phyloP scores from a whole-genome alignment of 2,888 invertebrate species.

The Coleophora flavipennella region DNA sequence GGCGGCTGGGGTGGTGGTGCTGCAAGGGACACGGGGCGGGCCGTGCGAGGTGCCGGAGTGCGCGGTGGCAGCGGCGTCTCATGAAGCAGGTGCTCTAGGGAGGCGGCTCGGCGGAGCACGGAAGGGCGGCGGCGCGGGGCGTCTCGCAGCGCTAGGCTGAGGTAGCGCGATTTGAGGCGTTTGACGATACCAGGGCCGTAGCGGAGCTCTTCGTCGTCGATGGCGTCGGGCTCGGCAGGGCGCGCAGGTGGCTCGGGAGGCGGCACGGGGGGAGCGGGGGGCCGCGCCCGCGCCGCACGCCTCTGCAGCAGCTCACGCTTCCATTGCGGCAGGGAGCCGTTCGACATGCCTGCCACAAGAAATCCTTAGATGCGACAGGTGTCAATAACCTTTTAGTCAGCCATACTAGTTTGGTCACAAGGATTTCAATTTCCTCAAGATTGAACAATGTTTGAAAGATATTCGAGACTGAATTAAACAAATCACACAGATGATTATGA shows the following conservation, averaged over 20 bases:
- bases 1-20: slow-evolving; percentile 19
- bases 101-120: slow-evolving; percentile 85
- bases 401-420: no score
- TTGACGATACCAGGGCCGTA: slow-evolving; percentile 95
- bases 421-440: no score
- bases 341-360: slow-evolving; percentile 46
- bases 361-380: background rate
- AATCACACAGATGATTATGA: no score
- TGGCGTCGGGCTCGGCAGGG: slow-evolving; percentile 38
- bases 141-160: slow-evolving; percentile 87
- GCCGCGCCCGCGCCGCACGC: slow-evolving; percentile 65
- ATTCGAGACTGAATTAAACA: no score
- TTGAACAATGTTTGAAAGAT: no score
- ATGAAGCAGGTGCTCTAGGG: slow-evolving; percentile 88
- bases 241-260: slow-evolving; percentile 37
- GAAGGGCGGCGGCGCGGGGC: slow-evolving; percentile 77
- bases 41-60: slow-evolving; percentile 19
- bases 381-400: no score
- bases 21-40: slow-evolving; percentile 26
- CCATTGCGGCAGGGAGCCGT: slow-evolving; percentile 80
- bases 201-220: slow-evolving; percentile 80
- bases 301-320: slow-evolving; percentile 87
- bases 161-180: slow-evolving; percentile 87
- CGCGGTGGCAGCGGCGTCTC: slow-evolving; percentile 51
- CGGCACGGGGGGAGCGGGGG: slow-evolving; percentile 27